These are phyloP conservation scores for Petrocephalus schoutedeni DNA, from an alignment of 2,797 vertebrate genomes.

Conservation along the genomic window DNA sequence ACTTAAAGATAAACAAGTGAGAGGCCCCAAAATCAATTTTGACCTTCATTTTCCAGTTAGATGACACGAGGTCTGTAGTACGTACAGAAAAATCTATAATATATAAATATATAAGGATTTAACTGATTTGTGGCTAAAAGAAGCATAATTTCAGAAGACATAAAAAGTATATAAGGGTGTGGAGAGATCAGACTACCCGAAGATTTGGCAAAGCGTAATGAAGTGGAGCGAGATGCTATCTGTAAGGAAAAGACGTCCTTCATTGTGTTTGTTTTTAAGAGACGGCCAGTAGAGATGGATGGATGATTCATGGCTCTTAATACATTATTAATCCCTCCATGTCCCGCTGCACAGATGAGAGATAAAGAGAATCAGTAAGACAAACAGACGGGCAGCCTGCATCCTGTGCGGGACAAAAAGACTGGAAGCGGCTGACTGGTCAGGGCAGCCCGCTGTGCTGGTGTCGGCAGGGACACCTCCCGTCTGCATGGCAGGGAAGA, in stretches of 20 bases:
- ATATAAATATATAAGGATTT: neutral
- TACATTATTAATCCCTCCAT: slow-evolving; percentile 29
- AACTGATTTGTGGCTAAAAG: neutral
- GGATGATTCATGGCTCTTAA: slow-evolving; percentile 7
- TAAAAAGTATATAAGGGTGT: neutral
- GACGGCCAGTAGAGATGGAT: neutral
- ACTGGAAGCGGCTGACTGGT: neutral
- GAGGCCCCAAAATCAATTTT: neutral
- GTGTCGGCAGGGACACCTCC: neutral
- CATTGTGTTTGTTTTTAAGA: slow-evolving; percentile 24
- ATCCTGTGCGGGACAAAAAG: slow-evolving; percentile 26
- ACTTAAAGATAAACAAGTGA: neutral
- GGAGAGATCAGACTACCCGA: neutral
- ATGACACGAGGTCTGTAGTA: neutral
- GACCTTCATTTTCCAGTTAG: neutral
- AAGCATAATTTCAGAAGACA: neutral
- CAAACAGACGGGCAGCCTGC: slow-evolving; percentile 27
- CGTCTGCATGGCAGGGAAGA: slow-evolving; percentile 3
- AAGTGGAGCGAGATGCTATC: slow-evolving; percentile 20
- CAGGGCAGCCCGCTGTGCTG: slow-evolving; percentile 9
- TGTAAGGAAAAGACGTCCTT: slow-evolving; percentile 18
- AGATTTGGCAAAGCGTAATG: slow-evolving; percentile 23
- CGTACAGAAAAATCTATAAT: neutral
- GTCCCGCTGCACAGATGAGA: slow-evolving; percentile 4
- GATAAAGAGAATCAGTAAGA: slow-evolving; percentile 31